These are phyloP conservation scores for Triplophysa yarkandensis DNA, from an alignment of 2,797 vertebrate species.

Conservation along the genomic window DNA sequence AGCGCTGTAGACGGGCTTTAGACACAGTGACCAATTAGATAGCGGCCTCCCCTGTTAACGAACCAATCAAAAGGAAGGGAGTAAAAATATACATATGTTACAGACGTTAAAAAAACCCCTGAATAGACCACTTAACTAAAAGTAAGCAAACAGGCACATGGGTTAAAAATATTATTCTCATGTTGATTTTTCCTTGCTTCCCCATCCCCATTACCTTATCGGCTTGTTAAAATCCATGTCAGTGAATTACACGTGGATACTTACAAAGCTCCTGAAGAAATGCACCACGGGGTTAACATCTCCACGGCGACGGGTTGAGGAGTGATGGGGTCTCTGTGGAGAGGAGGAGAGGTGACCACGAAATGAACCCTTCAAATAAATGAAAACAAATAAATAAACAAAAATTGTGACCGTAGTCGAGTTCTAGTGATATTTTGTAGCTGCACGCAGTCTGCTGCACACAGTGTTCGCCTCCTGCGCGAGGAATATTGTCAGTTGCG, in stretches of 20 bases:
- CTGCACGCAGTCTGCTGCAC: not conserved
- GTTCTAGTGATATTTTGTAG: not conserved
- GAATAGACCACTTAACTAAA: not conserved
- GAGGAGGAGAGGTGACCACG: conserved; percentile 76
- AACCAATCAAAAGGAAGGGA: not conserved
- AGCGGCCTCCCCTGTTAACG: not conserved
- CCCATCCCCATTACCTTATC: not conserved
- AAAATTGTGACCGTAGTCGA: not conserved
- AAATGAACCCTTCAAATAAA: conserved; percentile 74
- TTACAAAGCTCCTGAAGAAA: conserved; percentile 82
- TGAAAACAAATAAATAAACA: not conserved
- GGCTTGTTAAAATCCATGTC: conserved; percentile 1
- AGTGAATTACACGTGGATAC: conserved; percentile 45
- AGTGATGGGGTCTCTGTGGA: conserved; percentile 70
- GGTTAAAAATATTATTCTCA: conserved; percentile 26
- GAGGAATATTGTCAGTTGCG: no score
- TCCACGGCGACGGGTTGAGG: conserved; percentile 71
- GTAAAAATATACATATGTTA: not conserved
- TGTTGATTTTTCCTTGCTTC: conserved; percentile 26
- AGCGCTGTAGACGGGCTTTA: not conserved
- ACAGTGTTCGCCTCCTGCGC: no score
- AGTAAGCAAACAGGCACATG: not conserved
- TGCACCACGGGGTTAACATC: conserved; percentile 78
- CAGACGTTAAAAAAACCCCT: not conserved
- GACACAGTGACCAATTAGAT: not conserved